Conservation (phyloP, 2,888 invertebrate species). For the Drosophila maculinotata region DNA sequence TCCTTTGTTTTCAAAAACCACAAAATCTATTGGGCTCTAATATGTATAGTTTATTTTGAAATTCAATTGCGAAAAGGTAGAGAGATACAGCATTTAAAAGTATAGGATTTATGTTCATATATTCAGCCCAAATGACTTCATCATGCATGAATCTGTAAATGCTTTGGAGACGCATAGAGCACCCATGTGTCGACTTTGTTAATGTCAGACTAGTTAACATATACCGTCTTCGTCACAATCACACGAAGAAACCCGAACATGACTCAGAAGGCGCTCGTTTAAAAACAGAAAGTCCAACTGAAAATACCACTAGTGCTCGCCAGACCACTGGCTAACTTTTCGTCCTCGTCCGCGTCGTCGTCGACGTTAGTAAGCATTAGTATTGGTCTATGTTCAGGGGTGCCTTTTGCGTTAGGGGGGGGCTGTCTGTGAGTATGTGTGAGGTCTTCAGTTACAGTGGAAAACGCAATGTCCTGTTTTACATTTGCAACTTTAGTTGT, state of each 20-base stretch:
- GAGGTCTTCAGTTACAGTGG: slow-evolving; percentile 34
- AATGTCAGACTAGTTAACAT: background rate
- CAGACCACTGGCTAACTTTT: slow-evolving; percentile 53
- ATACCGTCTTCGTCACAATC: slow-evolving; percentile 14
- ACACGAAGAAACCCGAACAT: slow-evolving; percentile 58
- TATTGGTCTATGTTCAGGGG: slow-evolving; percentile 13
- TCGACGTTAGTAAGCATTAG: slow-evolving; percentile 6
- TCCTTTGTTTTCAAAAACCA: background rate
- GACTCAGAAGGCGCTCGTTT: slow-evolving; percentile 34
- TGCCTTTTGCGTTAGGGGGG: slow-evolving; percentile 6
- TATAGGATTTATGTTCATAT: too few species aligned
- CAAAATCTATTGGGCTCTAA: too few species aligned
- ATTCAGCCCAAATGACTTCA: too few species aligned
- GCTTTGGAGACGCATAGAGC: slow-evolving; percentile 10
- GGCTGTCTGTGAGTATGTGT: slow-evolving; percentile 8
- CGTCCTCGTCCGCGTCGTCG: slow-evolving; percentile 24
- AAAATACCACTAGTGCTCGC: slow-evolving; percentile 34
- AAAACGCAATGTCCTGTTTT: slow-evolving; percentile 75
- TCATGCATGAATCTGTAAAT: background rate
- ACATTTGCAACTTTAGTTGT: slow-evolving; percentile 70
- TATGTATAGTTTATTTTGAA: too few species aligned
- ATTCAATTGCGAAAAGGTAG: too few species aligned
- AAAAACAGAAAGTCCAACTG: slow-evolving; percentile 23
- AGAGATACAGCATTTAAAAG: too few species aligned
- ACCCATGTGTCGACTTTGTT: slow-evolving; percentile 13